Evolutionary conservation across 2,113 vertebrate species (phyloP), one percentile per base, ranked within the genome.

Genomic region (Danionella cerebrum): DNA sequence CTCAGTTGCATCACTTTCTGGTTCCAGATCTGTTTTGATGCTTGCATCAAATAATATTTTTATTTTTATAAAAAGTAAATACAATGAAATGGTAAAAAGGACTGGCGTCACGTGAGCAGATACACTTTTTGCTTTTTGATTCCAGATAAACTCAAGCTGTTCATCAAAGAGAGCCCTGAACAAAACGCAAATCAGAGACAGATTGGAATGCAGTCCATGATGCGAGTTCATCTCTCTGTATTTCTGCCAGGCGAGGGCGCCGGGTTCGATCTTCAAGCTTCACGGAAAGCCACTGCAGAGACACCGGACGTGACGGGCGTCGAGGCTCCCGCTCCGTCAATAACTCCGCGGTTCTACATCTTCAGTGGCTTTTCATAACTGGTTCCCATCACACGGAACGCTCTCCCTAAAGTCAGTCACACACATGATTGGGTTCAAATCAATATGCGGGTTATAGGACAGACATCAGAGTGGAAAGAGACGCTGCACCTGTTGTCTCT

Each of bases 231-330:
- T n/a, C 64, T 39, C 53, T 10, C 41, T 70, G n/a, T 68, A 51
- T 68, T 76, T 19, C 24, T 44, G 27, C 87, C 87, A 89, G 82
- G 79, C 3, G 85, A 78, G 83, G 87, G 87, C 78, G 71, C 77
- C 76, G 77, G 76, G 76, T 74, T 58, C 52, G 63, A 19, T 35
- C 3, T 54, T 24, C 13, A 47, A 25, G 41, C 42, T 27, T n/a
- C 39, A 39, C 16, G 22, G 53, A 33, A 67, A 41, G 21, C n/a
- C 29, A 22, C 45, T 54, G 36, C 25, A 57, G 44, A 73, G 2
- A 10, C 16, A 18, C 10, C 42, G n/a, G 16, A 60, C 25, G 38
- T 29, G 29, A 47, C 12, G 31, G 24, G 12, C 14, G 35, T 2
- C 0, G 58, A 47, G 19, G 18, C 42, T 21, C 8, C 19, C 9